Evolutionary conservation across 2,888 invertebrate genomes (phyloP).

Genomic region (Drosophila paracracens): DNA sequence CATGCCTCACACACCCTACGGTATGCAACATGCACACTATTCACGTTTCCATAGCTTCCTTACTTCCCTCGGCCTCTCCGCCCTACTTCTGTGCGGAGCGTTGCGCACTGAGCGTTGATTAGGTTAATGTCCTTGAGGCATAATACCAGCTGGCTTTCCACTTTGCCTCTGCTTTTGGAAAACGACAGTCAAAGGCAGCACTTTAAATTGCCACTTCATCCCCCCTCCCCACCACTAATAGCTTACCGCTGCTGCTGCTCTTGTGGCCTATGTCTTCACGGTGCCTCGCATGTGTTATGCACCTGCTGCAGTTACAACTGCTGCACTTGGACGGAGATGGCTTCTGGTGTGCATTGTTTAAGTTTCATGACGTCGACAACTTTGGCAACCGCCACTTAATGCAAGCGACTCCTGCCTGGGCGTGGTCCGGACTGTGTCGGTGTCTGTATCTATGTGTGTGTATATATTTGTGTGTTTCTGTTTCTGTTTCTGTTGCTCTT

Average conservation of each 20-base stretch:
- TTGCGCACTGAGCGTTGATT: constrained; percentile 66
- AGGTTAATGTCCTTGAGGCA: constrained; percentile 76
- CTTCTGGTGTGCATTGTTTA: constrained; percentile 64
- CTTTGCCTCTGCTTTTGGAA: constrained; percentile 16
- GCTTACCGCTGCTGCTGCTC: constrained; percentile 3
- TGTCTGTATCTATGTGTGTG: constrained; percentile 11
- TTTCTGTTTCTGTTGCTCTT: constrained; percentile 4
- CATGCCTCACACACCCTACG: constrained; percentile 18
- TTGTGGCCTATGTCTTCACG: constrained; percentile 22
- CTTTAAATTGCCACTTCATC: constrained; percentile 32
- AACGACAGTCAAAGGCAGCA: constrained; percentile 49
- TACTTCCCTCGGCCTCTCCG: no score
- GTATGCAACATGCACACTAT: constrained; percentile 2
- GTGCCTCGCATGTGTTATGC: constrained; percentile 38
- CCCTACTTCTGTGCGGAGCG: background rate
- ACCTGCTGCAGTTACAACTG: constrained; percentile 12
- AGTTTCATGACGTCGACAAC: constrained; percentile 75
- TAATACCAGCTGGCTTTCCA: constrained; percentile 58
- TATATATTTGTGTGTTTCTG: constrained; percentile 15
- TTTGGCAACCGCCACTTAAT: constrained; percentile 77
- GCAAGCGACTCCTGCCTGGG: constrained; percentile 56
- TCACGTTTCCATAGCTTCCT: background rate
- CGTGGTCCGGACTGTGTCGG: constrained; percentile 19
- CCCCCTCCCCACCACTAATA: background rate
- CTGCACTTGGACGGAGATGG: constrained; percentile 25